A percentile compares a stretch with the other conserved stretches of the same genome.
These are phyloP conservation scores for Pimephales promelas DNA, from an alignment of 2,113 vertebrate species.

Conservation along the genomic window DNA sequence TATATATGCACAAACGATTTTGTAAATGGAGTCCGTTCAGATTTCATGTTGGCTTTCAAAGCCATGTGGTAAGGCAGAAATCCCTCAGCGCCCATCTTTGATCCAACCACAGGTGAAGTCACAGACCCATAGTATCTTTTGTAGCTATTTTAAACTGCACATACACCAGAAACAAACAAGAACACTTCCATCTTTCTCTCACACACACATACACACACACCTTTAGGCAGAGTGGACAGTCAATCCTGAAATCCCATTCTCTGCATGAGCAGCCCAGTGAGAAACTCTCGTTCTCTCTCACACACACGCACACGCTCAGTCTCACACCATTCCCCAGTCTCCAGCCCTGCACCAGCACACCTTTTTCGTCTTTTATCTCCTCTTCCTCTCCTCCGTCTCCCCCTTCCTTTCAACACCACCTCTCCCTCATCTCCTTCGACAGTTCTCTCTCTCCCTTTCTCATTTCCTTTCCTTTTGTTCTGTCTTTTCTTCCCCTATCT, in stretches of 20 bases:
- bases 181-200: neutral
- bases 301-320: conserved; percentile 10
- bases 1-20: neutral
- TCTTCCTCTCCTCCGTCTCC: conserved; percentile 35
- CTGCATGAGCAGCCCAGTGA: conserved; percentile 43
- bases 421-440: conserved; percentile 17
- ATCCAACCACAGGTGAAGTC: conserved; percentile 12
- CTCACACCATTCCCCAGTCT: neutral
- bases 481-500: conserved; percentile 14
- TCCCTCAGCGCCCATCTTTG: conserved; percentile 9
- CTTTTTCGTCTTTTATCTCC: conserved; percentile 46
- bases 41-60: conserved; percentile 10
- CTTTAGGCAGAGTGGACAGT: conserved; percentile 42
- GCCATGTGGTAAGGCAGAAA: conserved; percentile 7
- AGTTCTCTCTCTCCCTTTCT: conserved; percentile 21
- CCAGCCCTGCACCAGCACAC: conserved; percentile 22
- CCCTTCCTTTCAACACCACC: conserved; percentile 21
- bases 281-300: neutral
- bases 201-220: conserved; percentile 1
- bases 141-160: neutral
- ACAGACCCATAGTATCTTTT: conserved; percentile 6
- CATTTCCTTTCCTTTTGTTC: conserved; percentile 39
- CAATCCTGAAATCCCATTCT: conserved; percentile 52
- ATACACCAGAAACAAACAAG: conserved; percentile 24
- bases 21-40: no score